Conservation (phyloP, 2,888 invertebrate genomes). For the Tipula confusa region DNA sequence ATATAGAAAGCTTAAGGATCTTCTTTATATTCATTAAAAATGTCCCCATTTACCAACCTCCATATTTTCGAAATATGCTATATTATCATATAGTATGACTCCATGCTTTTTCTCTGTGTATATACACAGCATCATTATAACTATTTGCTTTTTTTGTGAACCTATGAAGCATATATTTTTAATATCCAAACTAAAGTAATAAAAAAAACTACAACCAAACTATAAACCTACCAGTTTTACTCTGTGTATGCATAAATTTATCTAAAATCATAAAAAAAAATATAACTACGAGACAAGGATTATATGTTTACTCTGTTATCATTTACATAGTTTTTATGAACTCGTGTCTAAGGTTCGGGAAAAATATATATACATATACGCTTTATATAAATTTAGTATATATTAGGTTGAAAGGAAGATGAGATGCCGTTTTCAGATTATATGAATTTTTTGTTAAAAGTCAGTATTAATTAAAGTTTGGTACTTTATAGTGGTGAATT, state of each 20-base stretch:
- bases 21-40: neutral
- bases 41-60: neutral
- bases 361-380: neutral
- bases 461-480: neutral
- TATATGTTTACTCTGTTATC: neutral
- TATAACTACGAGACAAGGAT: neutral
- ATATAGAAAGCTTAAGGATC: neutral
- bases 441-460: neutral
- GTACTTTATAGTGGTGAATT: neutral
- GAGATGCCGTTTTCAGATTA: neutral
- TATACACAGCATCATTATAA: neutral
- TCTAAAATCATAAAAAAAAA: constrained; percentile 15
- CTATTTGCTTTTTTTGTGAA: neutral
- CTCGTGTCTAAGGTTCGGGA: no score
- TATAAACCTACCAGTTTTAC: neutral
- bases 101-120: neutral
- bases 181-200: neutral
- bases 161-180: neutral
- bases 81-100: neutral
- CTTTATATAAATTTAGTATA: neutral
- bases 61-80: neutral
- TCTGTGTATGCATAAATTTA: neutral
- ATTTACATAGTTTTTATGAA: neutral
- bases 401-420: neutral
- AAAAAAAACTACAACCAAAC: neutral